A percentile compares a stretch with the other conserved stretches of the same genome.
These are phyloP conservation scores for Tenthredo livida DNA, from an alignment of 2,888 invertebrate genomes.

Conservation along the genomic window DNA sequence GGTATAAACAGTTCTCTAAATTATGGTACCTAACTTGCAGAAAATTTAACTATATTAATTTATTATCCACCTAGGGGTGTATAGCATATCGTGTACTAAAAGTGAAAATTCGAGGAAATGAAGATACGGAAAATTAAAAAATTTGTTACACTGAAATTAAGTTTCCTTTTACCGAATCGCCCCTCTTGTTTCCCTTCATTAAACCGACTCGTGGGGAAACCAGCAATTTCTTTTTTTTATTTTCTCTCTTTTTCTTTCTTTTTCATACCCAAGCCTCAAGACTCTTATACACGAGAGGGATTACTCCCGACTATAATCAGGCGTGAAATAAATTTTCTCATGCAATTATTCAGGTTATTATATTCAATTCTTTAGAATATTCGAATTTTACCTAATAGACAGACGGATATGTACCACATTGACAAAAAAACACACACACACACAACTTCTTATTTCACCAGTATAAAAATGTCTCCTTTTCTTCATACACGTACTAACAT, in stretches of 20 bases:
- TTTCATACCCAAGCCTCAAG: not conserved
- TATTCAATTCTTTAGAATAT: not conserved
- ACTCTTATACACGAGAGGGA: conserved; percentile 2
- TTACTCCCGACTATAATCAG: conserved; percentile 13
- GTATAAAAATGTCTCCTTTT: too few species aligned
- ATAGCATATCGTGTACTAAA: not conserved
- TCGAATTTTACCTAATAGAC: not conserved
- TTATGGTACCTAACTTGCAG: not conserved
- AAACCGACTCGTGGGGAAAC: not conserved
- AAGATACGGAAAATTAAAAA: conserved; percentile 1
- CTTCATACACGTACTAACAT: not conserved
- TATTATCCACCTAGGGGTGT: not conserved
- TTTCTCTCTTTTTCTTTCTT: too few species aligned
- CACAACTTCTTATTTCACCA: not conserved
- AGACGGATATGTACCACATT: not conserved
- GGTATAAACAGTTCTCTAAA: not conserved
- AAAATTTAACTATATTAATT: not conserved
- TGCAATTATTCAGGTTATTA: not conserved
- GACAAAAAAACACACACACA: not conserved
- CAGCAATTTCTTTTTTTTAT: not conserved
- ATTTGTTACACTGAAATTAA: conserved; percentile 13
- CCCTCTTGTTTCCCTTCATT: conserved; percentile 25
- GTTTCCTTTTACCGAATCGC: conserved; percentile 18
- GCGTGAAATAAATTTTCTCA: conserved; percentile 11
- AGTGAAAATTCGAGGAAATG: conserved; percentile 11